phyloP scores from a whole-genome alignment of 1,140 invertebrate species.

The Hydropsyche tenuis region DNA sequence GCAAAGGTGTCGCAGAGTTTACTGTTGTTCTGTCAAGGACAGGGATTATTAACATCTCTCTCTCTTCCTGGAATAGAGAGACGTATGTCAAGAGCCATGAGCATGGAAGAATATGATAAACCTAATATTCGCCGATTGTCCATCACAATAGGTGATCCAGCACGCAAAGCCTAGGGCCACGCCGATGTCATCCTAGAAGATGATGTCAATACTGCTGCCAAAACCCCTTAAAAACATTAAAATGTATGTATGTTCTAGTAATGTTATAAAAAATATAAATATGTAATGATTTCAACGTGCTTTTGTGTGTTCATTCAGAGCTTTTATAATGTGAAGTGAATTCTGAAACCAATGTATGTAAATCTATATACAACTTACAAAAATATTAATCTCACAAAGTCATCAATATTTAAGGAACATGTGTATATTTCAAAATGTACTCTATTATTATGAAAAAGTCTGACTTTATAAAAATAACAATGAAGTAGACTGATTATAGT shows the following conservation, averaged over 20 bases:
- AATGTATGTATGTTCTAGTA: not conserved
- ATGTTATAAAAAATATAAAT: not conserved
- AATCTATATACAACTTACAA: no score
- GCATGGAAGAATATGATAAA: constrained; percentile 85
- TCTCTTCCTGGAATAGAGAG: constrained; percentile 74
- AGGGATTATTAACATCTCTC: constrained; percentile 76
- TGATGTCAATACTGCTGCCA: constrained; percentile 23
- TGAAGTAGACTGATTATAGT: no score
- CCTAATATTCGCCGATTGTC: constrained; percentile 78
- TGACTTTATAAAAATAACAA: constrained; percentile 13
- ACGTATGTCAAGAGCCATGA: constrained; percentile 71
- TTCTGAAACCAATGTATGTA: no score
- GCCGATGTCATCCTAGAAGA: constrained; percentile 51
- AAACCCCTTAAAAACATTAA: constrained; percentile 24
- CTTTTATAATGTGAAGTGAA: not conserved
- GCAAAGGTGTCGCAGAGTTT: constrained; percentile 82
- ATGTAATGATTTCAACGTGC: not conserved
- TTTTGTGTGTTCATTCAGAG: constrained; percentile 15
- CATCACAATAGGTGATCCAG: constrained; percentile 62
- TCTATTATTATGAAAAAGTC: not conserved
- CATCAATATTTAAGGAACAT: not conserved
- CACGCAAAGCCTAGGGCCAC: constrained; percentile 54
- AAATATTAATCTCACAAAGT: not conserved
- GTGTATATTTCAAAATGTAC: not conserved
- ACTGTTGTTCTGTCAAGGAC: constrained; percentile 81